phyloP scores from a whole-genome alignment of 2,113 vertebrate species.

The Bubalus kerabau region DNA sequence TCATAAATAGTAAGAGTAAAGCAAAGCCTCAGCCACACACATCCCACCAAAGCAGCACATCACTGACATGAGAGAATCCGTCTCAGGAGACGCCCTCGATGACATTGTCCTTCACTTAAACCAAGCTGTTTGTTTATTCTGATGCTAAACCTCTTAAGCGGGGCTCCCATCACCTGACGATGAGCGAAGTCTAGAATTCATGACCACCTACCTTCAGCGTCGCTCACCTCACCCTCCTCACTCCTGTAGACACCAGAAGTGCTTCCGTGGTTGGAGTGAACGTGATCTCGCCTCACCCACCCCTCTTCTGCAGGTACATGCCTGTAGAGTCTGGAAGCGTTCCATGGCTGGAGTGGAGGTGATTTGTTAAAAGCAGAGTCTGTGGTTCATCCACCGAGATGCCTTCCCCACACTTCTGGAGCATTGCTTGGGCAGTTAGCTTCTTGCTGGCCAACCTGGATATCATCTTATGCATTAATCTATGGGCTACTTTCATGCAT shows the following conservation, averaged over 20 bases:
- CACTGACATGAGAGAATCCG: fast-evolving
- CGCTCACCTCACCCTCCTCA: fast-evolving
- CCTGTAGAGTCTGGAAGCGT: too few relatives aligned
- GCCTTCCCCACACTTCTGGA: background rate
- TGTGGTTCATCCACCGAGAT: fast-evolving
- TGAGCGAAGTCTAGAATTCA: fast-evolving
- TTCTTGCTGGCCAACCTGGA: too few relatives aligned
- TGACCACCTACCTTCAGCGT: fast-evolving
- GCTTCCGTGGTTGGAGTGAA: background rate
- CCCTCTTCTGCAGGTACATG: fast-evolving
- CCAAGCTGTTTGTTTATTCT: background rate
- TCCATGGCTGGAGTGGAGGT: background rate
- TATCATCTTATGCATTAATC: fast-evolving
- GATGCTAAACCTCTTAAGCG: fast-evolving
- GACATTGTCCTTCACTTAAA: background rate
- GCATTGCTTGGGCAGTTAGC: too few relatives aligned
- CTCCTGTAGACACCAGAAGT: too few relatives aligned
- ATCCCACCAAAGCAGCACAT: background rate
- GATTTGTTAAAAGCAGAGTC: too few relatives aligned
- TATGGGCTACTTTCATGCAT: too few relatives aligned
- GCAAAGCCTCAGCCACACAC: too few relatives aligned
- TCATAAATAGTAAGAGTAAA: too few relatives aligned
- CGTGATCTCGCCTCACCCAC: background rate
- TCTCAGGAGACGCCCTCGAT: fast-evolving
- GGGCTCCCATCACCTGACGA: fast-evolving